Base-by-base conservation (phyloP, 2,888 invertebrate species). In the Drosophila melanosoma region DNA sequence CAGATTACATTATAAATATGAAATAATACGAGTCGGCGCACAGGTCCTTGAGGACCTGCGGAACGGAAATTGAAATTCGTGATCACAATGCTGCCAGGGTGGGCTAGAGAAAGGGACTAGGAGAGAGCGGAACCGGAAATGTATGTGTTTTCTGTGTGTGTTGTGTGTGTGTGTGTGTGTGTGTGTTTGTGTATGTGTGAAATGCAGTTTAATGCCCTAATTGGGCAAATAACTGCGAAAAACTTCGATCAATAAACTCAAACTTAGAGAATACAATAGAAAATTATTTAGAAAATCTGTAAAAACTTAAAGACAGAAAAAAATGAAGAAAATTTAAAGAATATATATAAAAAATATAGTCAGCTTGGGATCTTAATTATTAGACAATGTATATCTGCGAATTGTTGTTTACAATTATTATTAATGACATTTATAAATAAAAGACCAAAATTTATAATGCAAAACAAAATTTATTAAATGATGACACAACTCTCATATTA, bases 1-100 rank as follows among this genome's bases (percentile, higher is more conserved):
- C 83, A 88, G 85, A 88, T 85, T 85, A 90, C 89, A 85, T 85
- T 85, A 89, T 85, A 90, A 85, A 90, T 85, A 85, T 85, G 89
- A 90, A 85, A 89, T 85, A 85, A 85, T 88, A 78, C 78, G 45
- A 67, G 61, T 61, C 77, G 81, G 81, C 81, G 68, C 81, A 53
- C 56, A 68, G 80, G 78, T 83, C 87, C 85, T 85, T 83, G 71
- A 88, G 85, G 86, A 86, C 89, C 69, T 79, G 66, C 76, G 67
- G 69, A 78, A 80, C 90, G 84, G 90, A 85, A 88, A 88, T 80
- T 90, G 76, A 65, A 79, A 79, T 81, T 82, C 80, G 66, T 74
- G 69, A 68, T 78, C 78, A 74, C 56, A 72, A 68, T 33, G 23
- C 20, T 58, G 52, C 53, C 51, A 23, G 20, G 12, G 35, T 38